Conservation (phyloP, 2,888 invertebrate species). For the Cepaea hortensis region DNA sequence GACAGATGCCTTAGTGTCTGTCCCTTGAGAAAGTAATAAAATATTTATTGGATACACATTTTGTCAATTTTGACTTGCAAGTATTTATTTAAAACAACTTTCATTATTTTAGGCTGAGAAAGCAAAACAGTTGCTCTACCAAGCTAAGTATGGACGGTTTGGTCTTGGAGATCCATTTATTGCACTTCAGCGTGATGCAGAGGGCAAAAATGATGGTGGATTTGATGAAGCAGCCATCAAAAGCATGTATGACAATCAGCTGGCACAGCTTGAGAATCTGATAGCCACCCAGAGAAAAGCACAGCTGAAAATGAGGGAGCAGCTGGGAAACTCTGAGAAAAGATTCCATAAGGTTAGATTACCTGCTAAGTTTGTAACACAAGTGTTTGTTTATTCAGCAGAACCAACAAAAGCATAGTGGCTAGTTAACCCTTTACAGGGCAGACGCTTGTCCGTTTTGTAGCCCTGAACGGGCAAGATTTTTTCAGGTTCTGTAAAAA, state of each 20-base stretch:
- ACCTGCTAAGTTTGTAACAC: background rate
- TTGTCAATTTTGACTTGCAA: background rate
- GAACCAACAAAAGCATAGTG: background rate
- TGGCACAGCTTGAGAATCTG: conserved; percentile 87
- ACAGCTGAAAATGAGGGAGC: conserved; percentile 85
- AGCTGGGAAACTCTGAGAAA: conserved; percentile 85
- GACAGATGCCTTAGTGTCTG: no score
- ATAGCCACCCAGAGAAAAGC: conserved; percentile 87
- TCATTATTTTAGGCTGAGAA: conserved; percentile 83
- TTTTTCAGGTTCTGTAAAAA: no score
- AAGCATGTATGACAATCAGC: conserved; percentile 86
- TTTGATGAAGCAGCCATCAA: conserved; percentile 83
- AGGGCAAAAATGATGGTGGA: conserved; percentile 76
- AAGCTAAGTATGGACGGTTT: conserved; percentile 83
- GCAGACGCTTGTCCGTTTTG: no score
- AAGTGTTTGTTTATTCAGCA: background rate
- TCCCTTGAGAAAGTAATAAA: no score
- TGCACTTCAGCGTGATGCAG: conserved; percentile 88
- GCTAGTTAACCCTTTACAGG: no score
- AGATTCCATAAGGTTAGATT: conserved; percentile 83
- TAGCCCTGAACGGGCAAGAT: no score
- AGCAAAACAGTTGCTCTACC: conserved; percentile 86
- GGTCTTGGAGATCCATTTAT: conserved; percentile 87
- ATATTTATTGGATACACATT: background rate
- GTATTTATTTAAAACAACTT: background rate